Evolutionary conservation across 2,888 invertebrate species (phyloP).

Genomic region (Dascillus cervinus): DNA sequence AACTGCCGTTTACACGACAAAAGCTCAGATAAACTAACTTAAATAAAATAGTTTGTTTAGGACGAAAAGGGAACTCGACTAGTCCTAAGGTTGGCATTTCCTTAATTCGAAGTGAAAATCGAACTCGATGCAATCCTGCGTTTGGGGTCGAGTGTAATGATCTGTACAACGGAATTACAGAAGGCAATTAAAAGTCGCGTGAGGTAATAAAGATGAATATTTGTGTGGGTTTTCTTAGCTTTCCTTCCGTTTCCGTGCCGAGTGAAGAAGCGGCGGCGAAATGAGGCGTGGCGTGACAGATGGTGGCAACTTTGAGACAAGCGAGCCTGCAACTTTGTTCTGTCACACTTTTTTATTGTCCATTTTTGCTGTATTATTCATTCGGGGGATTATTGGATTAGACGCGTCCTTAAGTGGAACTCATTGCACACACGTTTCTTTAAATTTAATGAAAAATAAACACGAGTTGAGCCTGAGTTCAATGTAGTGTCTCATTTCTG

Average conservation of each 20-base stretch:
- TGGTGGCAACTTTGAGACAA: constrained; percentile 30
- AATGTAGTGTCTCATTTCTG: too few relatives aligned
- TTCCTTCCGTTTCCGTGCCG: constrained; percentile 25
- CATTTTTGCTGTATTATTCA: constrained; percentile 28
- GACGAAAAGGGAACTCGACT: too few relatives aligned
- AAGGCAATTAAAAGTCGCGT: constrained; percentile 34
- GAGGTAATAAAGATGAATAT: constrained; percentile 37
- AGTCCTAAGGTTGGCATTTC: too few relatives aligned
- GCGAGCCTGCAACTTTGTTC: constrained; percentile 29
- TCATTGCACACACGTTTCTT: too few relatives aligned
- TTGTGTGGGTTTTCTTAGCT: constrained; percentile 25
- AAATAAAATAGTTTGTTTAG: too few relatives aligned
- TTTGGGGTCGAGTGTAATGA: constrained; percentile 26
- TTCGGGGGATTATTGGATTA: constrained; percentile 22
- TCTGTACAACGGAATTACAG: constrained; percentile 30
- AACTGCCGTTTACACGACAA: too few relatives aligned
- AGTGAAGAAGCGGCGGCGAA: constrained; percentile 33
- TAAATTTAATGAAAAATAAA: too few relatives aligned
- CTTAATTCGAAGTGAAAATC: too few relatives aligned
- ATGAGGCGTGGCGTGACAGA: constrained; percentile 37
- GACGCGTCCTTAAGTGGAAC: neutral
- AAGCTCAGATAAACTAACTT: too few relatives aligned
- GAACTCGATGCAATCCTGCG: constrained; percentile 9
- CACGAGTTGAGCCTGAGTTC: too few relatives aligned
- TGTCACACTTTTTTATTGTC: constrained; percentile 33